Evolutionary conservation across 1,140 invertebrate genomes (phyloP).

Genomic region (Sarcophaga bullata): DNA sequence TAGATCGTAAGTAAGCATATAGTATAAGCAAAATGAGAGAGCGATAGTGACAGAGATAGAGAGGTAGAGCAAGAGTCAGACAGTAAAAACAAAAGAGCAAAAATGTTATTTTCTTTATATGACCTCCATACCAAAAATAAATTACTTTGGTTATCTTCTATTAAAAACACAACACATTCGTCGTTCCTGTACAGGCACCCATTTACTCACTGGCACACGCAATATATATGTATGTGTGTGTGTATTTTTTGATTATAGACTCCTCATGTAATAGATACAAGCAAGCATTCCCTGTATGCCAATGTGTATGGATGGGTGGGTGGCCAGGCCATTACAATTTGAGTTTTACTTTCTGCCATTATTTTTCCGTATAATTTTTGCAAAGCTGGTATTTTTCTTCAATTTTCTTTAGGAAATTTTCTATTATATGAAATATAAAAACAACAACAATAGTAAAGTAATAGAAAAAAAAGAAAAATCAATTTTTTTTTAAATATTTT

Average conservation of each 20-base stretch:
- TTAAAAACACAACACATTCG: background rate
- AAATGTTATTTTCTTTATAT: conserved; percentile 1
- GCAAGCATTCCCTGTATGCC: background rate
- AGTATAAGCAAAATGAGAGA: no score
- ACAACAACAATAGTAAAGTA: no score
- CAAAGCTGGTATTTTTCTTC: conserved; percentile 6
- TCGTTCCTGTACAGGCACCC: background rate
- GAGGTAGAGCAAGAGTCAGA: no score
- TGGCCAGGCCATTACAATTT: background rate
- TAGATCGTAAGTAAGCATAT: background rate
- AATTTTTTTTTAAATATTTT: no score
- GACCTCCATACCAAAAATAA: conserved; percentile 26
- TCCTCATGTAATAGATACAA: background rate
- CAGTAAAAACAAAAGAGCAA: no score
- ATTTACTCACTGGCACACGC: background rate
- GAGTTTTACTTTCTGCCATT: background rate
- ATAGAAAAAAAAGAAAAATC: background rate
- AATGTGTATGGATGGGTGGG: background rate
- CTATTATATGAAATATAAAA: background rate
- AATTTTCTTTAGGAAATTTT: background rate
- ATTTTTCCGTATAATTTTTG: background rate
- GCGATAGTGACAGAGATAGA: no score
- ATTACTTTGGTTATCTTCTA: conserved; percentile 17
- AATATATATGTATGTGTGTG: background rate
- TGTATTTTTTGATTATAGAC: background rate